Conservation (phyloP, 2,113 vertebrate genomes). For the Hippopotamus amphibius region DNA sequence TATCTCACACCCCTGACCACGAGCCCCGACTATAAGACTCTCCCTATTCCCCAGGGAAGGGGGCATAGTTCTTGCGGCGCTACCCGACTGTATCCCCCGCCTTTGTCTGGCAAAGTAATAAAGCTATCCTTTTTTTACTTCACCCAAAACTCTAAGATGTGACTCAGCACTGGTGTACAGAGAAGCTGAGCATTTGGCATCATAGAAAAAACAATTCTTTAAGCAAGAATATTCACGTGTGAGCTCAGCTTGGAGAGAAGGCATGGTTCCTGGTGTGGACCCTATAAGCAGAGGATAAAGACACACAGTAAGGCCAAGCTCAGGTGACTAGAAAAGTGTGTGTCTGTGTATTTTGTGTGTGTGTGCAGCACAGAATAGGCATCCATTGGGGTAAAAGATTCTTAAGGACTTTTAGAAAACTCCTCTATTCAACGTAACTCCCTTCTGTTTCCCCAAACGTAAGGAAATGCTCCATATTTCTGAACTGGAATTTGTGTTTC, state of each 20-base stretch:
- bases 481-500: constrained; percentile 32
- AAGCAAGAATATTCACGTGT: neutral
- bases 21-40: no score
- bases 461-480: neutral
- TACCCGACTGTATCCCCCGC: no score
- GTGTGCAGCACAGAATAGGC: neutral
- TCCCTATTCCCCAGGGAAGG: no score
- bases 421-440: neutral
- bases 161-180: no score
- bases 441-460: constrained; percentile 3
- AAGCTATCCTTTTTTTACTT: no score
- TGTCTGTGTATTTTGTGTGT: neutral
- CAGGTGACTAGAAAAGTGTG: neutral
- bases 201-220: neutral
- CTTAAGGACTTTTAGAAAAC: neutral
- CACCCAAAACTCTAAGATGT: no score
- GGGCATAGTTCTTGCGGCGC: no score
- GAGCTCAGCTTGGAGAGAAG: neutral
- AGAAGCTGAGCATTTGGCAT: no score
- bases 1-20: no score
- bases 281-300: neutral
- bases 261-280: neutral
- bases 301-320: neutral
- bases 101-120: no score
- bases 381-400: neutral